Base-by-base conservation (phyloP, 1,140 invertebrate species). In the Bombus confusus region DNA sequence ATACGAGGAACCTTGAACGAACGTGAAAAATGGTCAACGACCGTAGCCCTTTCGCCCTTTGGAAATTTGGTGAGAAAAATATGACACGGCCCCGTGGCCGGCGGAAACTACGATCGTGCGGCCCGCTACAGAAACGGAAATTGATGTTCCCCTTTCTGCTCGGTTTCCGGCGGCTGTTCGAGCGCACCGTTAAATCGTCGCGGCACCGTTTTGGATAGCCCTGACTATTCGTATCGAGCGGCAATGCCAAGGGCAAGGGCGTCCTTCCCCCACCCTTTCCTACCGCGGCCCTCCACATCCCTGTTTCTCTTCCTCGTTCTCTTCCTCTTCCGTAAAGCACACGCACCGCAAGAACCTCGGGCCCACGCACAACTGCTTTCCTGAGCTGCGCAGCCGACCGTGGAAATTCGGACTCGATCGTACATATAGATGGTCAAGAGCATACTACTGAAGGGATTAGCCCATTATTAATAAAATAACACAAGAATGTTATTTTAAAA, bases 191-290 rank as follows among this genome's bases (percentile, higher is more conserved):
- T 88, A 89, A 93, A 93, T 92, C 88, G 91, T 87, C 87, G 91
- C 88, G 90, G 86, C 82, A 88, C 87, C 77, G 83, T 94, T 95
- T 95, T 95, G 94, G 94, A 94, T 93, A 95, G 91, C 94, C 94
- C 94, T 94, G 93, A 88, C 90, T 92, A 94, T 94, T 94, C 93
- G 95, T 95, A 95, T 95, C 93, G 95, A 95, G 95, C 94, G 95
- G 93, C 94, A 95, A 95, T 95, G 94, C 94, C 95, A 95, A 95
- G 95, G 95, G 94, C 95, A 95, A 95, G 94, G 95, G 94, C 94
- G 94, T 88, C 92, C 93, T 92, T 91, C 91, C 31, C 75, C 91
- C 87, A 86, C 91, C 87, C 86, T 88, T 87, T 52, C 92, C 92
- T 83, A 86, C 86, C 90, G 85, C 88, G 89, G 87, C 52, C 34